Evolutionary conservation across 2,888 invertebrate genomes (phyloP).

Genomic region (Capitulum mitella): DNA sequence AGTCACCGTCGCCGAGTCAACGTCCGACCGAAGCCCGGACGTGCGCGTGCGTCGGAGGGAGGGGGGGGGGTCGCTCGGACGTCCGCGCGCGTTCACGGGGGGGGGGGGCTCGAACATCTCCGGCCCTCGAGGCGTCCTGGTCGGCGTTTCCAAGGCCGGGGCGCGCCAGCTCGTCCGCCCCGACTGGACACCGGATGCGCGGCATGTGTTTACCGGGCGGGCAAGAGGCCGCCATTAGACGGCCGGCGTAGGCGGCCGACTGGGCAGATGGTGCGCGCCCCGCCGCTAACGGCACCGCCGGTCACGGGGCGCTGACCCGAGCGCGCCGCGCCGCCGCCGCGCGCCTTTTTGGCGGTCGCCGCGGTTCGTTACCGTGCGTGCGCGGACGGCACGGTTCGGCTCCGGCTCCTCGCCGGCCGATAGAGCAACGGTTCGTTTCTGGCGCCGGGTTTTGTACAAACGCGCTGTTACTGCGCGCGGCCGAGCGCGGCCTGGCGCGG

Average conservation of each 20-base stretch:
- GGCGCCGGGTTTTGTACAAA: not conserved
- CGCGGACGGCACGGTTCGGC: no score
- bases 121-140: no score
- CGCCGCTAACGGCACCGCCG: not conserved
- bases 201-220: not conserved
- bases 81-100: not conserved
- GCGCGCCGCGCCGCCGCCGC: not conserved
- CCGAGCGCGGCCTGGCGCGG: not conserved
- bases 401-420: no score
- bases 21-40: not conserved
- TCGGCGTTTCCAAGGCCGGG: no score
- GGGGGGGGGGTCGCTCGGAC: not conserved
- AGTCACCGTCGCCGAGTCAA: constrained; percentile 6
- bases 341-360: not conserved
- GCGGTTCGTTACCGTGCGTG: not conserved
- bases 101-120: no score
- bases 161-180: no score
- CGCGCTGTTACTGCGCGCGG: not conserved
- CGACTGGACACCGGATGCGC: not conserved
- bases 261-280: not conserved
- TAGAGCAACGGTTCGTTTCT: not conserved
- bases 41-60: not conserved
- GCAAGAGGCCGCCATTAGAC: not conserved
- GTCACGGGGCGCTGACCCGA: not conserved
- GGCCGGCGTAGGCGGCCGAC: not conserved